Evolutionary conservation across 2,888 invertebrate species (phyloP), one percentile per base, ranked within the genome.

Genomic region (Sceliomorpha sp.): DNA sequence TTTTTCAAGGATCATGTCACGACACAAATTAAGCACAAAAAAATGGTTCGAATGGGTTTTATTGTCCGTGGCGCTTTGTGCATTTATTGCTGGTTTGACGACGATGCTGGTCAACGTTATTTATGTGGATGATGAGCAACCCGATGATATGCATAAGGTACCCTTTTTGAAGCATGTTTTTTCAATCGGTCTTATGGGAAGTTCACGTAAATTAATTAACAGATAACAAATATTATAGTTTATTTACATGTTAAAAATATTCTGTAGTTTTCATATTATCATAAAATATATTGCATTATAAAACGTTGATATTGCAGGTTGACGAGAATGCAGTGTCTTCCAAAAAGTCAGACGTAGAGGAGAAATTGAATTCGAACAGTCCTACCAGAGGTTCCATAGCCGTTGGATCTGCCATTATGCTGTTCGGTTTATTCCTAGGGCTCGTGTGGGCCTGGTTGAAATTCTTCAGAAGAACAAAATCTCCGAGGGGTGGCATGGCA

Each of bases 11-110:
- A 80, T 88, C 9, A 78, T 88, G 70, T 82, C 85, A 20, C 81
- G 88, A 45, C 86, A 87, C 53, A 87, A 87, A 73, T 78, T 87
- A 29, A 87, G 81, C 64, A 81, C 86, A 0, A 83, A 83, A 37
- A 86, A 81, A 63, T 87, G 87, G 86, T 71, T 86, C 3, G 87
- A 88, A 63, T 88, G 86, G 87, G 81, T 83, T 8, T 68, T 87
- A 34, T 42, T 88, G 2, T 82, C 86, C 1, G 83, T 85, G 12
- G 83, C 83, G 15, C 59, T 87, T 3, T 83, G 83, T 47, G 79
- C 84, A 40, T 82, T 85, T 34, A 77, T 85, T 27, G 85, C 83
- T 48, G 88, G 88, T 7, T 69, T 87, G 1, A 79, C 83, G 7
- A 85, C 79, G 9, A 80, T 85, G 73, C 51, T 85, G 14, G 80